phyloP scores from a whole-genome alignment of 2,888 invertebrate species.

The Phlogophora meticulosa region DNA sequence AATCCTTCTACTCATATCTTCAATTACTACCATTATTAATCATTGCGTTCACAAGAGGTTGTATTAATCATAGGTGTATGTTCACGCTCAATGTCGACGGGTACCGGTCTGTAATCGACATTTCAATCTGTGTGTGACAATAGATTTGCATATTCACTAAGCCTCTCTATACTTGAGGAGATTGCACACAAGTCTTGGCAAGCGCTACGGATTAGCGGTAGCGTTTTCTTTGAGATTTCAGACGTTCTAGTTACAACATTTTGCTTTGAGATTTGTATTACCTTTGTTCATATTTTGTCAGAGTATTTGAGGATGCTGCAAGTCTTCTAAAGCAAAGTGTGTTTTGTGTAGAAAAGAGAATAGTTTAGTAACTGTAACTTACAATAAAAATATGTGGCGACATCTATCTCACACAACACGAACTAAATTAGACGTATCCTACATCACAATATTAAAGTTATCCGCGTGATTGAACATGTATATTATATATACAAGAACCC shows the following conservation, averaged over 20 bases:
- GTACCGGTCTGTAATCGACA: conserved; percentile 51
- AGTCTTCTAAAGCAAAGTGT: background rate
- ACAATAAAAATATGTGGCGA: too few species aligned
- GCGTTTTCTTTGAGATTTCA: background rate
- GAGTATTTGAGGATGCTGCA: background rate
- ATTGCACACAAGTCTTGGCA: conserved; percentile 22
- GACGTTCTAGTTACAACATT: background rate
- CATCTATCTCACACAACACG: too few species aligned
- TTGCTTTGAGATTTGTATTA: background rate
- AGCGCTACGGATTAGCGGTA: background rate
- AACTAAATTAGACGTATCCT: too few species aligned
- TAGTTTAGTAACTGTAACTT: too few species aligned
- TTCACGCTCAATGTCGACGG: conserved; percentile 59
- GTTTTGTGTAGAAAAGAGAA: background rate
- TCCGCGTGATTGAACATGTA: too few species aligned
- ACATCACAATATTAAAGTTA: too few species aligned
- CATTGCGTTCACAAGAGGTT: conserved; percentile 6
- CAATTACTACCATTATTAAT: conserved; percentile 41
- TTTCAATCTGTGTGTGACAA: conserved; percentile 64
- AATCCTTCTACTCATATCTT: too few species aligned
- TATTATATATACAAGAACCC: too few species aligned
- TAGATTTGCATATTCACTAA: conserved; percentile 58
- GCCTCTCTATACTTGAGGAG: conserved; percentile 44
- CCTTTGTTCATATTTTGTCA: background rate
- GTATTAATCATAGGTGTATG: conserved; percentile 40